These are phyloP conservation scores for Poeciliopsis gracilis DNA, from an alignment of 2,797 vertebrate genomes.

Conservation along the genomic window DNA sequence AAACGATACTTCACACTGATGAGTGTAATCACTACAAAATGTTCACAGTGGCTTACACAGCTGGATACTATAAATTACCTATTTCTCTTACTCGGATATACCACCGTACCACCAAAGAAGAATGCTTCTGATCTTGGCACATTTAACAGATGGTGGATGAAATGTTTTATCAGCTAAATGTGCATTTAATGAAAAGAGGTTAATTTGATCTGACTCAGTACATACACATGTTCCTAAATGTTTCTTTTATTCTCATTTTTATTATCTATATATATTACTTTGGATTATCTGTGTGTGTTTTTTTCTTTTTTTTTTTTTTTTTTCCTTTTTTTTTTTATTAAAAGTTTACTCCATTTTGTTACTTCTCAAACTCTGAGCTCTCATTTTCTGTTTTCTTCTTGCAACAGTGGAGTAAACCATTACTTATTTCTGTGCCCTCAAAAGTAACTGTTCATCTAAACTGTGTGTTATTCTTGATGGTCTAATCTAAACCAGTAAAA, in stretches of 20 bases:
- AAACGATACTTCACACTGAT: slow-evolving; percentile 11
- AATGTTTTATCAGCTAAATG: neutral
- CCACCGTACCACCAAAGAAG: neutral
- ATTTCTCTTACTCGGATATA: neutral
- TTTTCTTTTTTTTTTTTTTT: neutral
- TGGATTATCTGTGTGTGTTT: neutral
- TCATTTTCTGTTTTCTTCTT: neutral
- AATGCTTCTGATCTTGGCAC: neutral
- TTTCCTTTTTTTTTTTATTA: neutral
- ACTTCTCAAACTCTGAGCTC: neutral
- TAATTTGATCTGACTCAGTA: neutral
- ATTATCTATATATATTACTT: neutral
- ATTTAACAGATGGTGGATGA: neutral
- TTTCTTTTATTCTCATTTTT: neutral
- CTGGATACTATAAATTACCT: slow-evolving; percentile 1
- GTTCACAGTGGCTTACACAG: neutral
- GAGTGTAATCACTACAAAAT: slow-evolving; percentile 10
- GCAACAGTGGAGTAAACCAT: neutral
- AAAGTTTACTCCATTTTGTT: neutral
- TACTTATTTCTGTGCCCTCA: slow-evolving; percentile 6
- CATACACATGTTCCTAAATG: neutral
- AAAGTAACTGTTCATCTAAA: slow-evolving; percentile 13
- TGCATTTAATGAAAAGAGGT: neutral
- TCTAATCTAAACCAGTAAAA: slow-evolving; percentile 20
- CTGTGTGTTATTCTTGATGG: slow-evolving; percentile 31